A percentile compares a stretch with the other conserved stretches of the same genome.
These are phyloP conservation scores for Parazoanthus atlanticus DNA, from an alignment of 92 coral and sea anemone genomes.

Conservation along the genomic window DNA sequence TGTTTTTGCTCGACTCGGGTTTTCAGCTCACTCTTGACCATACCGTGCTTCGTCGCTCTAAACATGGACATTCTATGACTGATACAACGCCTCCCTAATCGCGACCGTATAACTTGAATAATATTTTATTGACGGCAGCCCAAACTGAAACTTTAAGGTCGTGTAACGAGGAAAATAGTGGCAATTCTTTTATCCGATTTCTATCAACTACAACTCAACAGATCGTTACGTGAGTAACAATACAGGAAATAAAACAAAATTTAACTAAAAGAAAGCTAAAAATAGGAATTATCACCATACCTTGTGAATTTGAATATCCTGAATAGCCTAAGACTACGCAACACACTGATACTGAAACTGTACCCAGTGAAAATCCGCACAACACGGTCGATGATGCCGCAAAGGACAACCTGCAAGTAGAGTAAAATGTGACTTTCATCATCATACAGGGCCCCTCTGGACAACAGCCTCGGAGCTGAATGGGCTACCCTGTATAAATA, in stretches of 20 bases:
- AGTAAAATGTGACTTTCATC: not conserved
- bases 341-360: slow-evolving; percentile 95
- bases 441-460: not conserved
- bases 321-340: slow-evolving; percentile 91
- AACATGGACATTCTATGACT: not conserved
- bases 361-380: slow-evolving; percentile 62
- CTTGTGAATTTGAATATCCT: slow-evolving; percentile 95
- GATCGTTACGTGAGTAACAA: not conserved
- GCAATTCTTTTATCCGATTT: too few species aligned
- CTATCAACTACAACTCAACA: not conserved
- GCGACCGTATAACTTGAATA: not conserved
- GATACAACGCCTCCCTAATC: not conserved
- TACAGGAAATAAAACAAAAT: not conserved
- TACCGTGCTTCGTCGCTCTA: too few species aligned
- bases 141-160: not conserved
- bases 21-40: too few species aligned
- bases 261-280: not conserved
- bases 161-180: not conserved
- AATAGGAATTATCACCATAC: slow-evolving; percentile 44
- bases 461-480: too few species aligned
- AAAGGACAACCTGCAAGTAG: slow-evolving; percentile 76
- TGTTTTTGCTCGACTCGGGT: too few species aligned
- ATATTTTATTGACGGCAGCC: not conserved
- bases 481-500: too few species aligned
- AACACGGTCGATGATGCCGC: slow-evolving; percentile 83